Evolutionary conservation across 2,888 invertebrate genomes (phyloP), one percentile per base, ranked within the genome.

Genomic region (Campaea margaritaria): DNA sequence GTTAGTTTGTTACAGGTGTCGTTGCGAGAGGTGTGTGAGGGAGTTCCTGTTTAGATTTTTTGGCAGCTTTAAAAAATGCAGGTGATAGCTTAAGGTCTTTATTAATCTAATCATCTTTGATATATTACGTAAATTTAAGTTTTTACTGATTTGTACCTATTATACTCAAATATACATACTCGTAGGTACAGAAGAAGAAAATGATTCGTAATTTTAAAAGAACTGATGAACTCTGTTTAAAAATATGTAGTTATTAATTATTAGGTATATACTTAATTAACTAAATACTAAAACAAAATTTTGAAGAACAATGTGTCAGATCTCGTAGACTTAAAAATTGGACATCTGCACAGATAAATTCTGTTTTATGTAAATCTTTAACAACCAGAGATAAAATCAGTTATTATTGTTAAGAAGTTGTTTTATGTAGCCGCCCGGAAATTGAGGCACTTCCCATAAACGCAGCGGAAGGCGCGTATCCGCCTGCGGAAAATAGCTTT

Each of bases 381-480:
- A 13, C 13, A 48, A 14, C 27, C 5, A 0, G 11, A 45, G 45
- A 55, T 55, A 60, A 51, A 56, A 53, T 57, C 62, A 69, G 74
- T 68, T 66, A 72, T 82, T 80, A 81, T 80, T 82, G 83, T 81
- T 86, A 83, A 82, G 83, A 86, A 82, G 80, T 78, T 71, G 74
- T 83, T 86, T 78, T 78, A 78, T 82, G 82, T 79, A 76, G 75
- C 74, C 73, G 67, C 69, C 74, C 78, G 80, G 79, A 81, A 83
- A 82, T 84, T 78, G 83, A 82, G 79, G 75, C 76, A 71, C 81
- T 81, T 76, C 79, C 75, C 75, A 76, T 78, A 79, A 82, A 80
- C 74, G 74, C 62, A 62, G 64, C 61, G 70, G 65, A 69, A 65
- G 70, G 69, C 70, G 64, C 59, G 64, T 70, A 76, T 78, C 81